Conservation (phyloP, 92 coral and sea anemone genomes). For the Palythoa grandis region DNA sequence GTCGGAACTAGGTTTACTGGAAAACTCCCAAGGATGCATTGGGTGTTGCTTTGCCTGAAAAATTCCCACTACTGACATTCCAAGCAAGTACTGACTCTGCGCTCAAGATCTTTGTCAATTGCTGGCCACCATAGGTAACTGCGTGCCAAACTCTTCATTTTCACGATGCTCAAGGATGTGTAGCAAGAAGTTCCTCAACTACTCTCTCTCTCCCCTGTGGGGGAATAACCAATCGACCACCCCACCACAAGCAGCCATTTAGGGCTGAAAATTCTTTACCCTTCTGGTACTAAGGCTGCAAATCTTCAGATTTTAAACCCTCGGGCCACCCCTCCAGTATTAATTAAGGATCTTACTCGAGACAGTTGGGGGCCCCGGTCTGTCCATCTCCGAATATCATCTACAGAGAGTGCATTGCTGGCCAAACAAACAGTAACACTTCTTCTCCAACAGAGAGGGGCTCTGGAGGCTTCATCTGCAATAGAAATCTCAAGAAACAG, state of each 20-base stretch:
- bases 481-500: no score
- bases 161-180: not conserved
- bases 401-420: no score
- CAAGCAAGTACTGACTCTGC: constrained; percentile 8
- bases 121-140: constrained; percentile 35
- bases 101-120: constrained; percentile 7
- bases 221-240: no score
- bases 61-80: constrained; percentile 36
- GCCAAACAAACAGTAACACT: no score
- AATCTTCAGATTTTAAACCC: not conserved
- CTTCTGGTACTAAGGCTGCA: no score
- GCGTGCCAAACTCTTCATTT: constrained; percentile 1
- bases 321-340: constrained; percentile 9
- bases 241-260: not conserved
- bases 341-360: no score
- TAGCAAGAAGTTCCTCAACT: not conserved
- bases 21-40: no score
- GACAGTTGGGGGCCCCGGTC: no score
- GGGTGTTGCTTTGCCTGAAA: not conserved
- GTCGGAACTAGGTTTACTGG: no score
- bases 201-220: not conserved
- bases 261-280: not conserved
- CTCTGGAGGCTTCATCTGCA: no score
- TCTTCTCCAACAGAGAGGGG: no score
- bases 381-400: no score